Base-by-base conservation (phyloP, 2,113 vertebrate genomes). In the Syngnathoides biaculeatus region DNA sequence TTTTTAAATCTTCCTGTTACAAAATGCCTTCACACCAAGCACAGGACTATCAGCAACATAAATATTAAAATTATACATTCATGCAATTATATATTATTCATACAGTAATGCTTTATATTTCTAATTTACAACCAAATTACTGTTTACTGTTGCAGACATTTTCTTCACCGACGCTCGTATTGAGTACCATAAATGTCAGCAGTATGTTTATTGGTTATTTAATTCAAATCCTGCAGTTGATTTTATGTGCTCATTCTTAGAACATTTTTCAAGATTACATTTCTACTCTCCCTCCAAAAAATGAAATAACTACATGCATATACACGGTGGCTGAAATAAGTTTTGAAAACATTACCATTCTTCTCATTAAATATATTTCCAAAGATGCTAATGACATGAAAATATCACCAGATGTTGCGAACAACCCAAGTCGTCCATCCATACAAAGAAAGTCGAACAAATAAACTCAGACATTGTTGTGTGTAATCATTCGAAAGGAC, bases 11-110 rank as follows among this genome's bases (percentile, higher is more conserved):
- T 38, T 19, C 9, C 26, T 19, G 27, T 35, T 35, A 35, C 27
- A 73, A 65, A 26, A 47, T 50, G 8, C 20, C 47, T 50, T n/a
- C n/a, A 2, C n/a, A 22, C 9, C 48, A 52, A 52, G 20, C 9
- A 11, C 19, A 22, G 48, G 48, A 11, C n/a, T 9, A 70, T 70
- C 20, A 35, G 48, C 39, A 52, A 40, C 8, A 48, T 71, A 56
- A 64, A 79, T 43, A 35, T 30, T 40, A 10, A 2, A 35, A 43
- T 67, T 60, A 57, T 30, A 45, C 38, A 42, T 63, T 45, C 59
- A 68, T n/a, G 3, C 48, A 59, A 61, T 77, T 5, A 64, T 84
- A 57, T 53, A 70, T 83, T 72, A 80, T 85, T 82, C 64, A 76
- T 56, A 58, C 67, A 47, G 65, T 17, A 8, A 0, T n/a, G 48